phyloP scores from a whole-genome alignment of 2,113 vertebrate species.

The Engystomops pustulosus region DNA sequence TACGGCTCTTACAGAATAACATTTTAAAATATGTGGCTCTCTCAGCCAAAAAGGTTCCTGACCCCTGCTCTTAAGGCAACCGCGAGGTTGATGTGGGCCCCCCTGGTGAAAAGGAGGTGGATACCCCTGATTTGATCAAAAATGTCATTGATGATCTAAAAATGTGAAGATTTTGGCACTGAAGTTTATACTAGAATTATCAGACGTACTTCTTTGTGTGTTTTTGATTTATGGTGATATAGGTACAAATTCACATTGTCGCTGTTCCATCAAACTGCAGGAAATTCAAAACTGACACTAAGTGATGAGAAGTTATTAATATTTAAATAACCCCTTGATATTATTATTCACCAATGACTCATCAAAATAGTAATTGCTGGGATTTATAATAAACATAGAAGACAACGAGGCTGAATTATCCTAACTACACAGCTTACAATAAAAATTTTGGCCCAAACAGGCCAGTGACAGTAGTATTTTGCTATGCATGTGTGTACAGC shows the following conservation, averaged over 20 bases:
- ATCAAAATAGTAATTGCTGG: constrained; percentile 50
- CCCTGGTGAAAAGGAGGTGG: too few relatives aligned
- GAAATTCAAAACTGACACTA: constrained; percentile 41
- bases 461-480: too few relatives aligned
- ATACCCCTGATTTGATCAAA: too few relatives aligned
- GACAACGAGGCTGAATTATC: neutral
- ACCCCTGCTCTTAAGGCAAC: too few relatives aligned
- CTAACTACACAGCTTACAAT: neutral
- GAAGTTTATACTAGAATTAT: neutral
- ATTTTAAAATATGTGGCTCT: too few relatives aligned
- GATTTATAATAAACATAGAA: constrained; percentile 34
- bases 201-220: neutral
- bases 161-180: too few relatives aligned
- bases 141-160: too few relatives aligned
- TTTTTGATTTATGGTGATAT: constrained; percentile 11
- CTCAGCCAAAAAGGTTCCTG: too few relatives aligned
- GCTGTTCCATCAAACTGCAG: neutral
- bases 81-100: too few relatives aligned
- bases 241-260: constrained; percentile 23
- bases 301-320: constrained; percentile 51
- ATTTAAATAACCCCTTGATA: constrained; percentile 50
- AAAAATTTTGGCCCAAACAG: too few relatives aligned
- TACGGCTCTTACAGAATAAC: too few relatives aligned
- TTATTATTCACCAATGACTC: constrained; percentile 23
- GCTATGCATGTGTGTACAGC: too few relatives aligned